phyloP scores from a whole-genome alignment of 2,888 invertebrate species.

The Lymantria monacha region DNA sequence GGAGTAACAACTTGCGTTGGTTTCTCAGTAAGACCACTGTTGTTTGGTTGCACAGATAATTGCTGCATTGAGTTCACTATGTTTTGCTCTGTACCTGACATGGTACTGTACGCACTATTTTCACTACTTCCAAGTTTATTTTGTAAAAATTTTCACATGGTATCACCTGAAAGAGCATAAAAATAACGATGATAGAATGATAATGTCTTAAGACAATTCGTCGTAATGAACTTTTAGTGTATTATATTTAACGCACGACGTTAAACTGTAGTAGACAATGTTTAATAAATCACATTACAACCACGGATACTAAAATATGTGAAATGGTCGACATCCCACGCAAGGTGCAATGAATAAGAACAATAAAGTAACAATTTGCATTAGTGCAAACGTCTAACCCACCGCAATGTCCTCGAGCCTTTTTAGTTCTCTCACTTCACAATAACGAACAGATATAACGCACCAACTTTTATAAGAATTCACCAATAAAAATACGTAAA shows the following conservation, averaged over 20 bases:
- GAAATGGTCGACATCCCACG: conserved; percentile 68
- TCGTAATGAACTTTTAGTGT: background rate
- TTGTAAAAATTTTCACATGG: conserved; percentile 55
- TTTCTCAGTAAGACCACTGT: conserved; percentile 72
- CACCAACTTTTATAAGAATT: conserved; percentile 17
- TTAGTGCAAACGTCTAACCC: conserved; percentile 39
- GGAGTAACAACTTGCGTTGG: conserved; percentile 79
- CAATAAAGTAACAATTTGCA: conserved; percentile 43
- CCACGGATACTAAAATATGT: conserved; percentile 23
- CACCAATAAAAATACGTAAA: conserved; percentile 10
- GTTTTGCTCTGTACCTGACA: conserved; percentile 80
- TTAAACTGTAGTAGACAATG: background rate
- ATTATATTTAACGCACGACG: background rate
- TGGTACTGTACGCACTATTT: conserved; percentile 63
- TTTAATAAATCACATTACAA: background rate
- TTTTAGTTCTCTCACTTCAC: conserved; percentile 20
- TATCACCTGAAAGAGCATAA: conserved; percentile 57
- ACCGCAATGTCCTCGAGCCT: conserved; percentile 52
- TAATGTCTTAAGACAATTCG: background rate
- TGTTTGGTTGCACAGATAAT: conserved; percentile 74
- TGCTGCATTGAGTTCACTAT: conserved; percentile 79
- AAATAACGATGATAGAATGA: conserved; percentile 14
- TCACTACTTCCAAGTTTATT: conserved; percentile 47
- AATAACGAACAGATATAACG: conserved; percentile 12
- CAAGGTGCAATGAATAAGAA: conserved; percentile 56